phyloP scores from a whole-genome alignment of 1,140 invertebrate genomes.

The Cecropterus lyciades region DNA sequence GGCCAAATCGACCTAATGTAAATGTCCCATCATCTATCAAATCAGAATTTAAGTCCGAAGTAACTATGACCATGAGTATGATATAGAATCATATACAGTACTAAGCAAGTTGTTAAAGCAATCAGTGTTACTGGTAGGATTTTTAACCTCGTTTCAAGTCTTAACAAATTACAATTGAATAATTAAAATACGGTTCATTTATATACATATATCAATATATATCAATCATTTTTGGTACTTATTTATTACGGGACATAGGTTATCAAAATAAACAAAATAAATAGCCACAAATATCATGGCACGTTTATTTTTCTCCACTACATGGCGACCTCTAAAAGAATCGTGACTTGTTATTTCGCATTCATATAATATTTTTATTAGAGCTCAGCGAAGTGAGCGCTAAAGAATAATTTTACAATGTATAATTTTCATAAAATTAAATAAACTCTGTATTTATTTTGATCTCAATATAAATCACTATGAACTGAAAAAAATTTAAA shows the following conservation, averaged over 20 bases:
- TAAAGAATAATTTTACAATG: conserved; percentile 81
- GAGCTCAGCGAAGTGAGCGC: conserved; percentile 75
- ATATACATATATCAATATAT: too few relatives aligned
- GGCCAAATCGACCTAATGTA: too few relatives aligned
- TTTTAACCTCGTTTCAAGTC: too few relatives aligned
- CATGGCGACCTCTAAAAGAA: conserved; percentile 85
- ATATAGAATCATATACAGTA: too few relatives aligned
- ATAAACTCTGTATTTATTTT: conserved; percentile 84
- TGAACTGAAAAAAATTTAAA: conserved; percentile 82
- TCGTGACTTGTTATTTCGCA: conserved; percentile 83
- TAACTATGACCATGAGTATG: too few relatives aligned
- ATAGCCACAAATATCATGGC: conserved; percentile 85
- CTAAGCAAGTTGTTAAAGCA: too few relatives aligned
- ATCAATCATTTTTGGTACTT: too few relatives aligned
- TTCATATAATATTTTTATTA: conserved; percentile 79
- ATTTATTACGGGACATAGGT: conserved; percentile 4
- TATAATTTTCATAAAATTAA: conserved; percentile 84
- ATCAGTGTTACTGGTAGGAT: too few relatives aligned
- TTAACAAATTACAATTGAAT: too few relatives aligned
- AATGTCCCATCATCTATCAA: too few relatives aligned
- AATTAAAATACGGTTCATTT: too few relatives aligned
- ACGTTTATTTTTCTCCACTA: conserved; percentile 85
- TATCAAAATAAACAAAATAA: conserved; percentile 60
- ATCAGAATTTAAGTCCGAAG: too few relatives aligned
- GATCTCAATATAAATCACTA: conserved; percentile 84